Conservation (phyloP, 2,797 vertebrate genomes). For the Pelochelys cantorii region DNA sequence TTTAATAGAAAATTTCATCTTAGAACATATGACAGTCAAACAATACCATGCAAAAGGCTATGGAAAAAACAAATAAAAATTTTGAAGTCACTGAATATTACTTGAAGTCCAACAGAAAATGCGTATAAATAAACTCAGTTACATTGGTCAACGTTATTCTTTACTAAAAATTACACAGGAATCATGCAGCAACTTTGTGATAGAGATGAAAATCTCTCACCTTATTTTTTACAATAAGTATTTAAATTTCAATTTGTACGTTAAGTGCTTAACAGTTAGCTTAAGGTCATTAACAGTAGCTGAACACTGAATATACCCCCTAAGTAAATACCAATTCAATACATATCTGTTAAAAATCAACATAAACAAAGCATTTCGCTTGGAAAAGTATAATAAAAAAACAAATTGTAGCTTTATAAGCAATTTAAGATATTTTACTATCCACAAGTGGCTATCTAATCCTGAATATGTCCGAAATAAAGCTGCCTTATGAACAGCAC, state of each 20-base stretch:
- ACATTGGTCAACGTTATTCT: conserved; percentile 1
- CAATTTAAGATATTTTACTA: not conserved
- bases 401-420: not conserved
- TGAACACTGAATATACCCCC: not conserved
- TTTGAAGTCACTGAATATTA: accelerated
- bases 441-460: not conserved
- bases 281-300: not conserved
- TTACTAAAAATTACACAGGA: conserved; percentile 16
- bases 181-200: not conserved
- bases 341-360: not conserved
- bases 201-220: not conserved
- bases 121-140: not conserved
- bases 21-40: conserved; percentile 12
- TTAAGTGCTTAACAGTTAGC: not conserved
- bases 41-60: not conserved
- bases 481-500: not conserved
- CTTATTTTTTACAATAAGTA: conserved; percentile 6
- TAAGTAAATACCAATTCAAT: not conserved
- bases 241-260: conserved; percentile 22
- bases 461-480: not conserved
- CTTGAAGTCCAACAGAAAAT: conserved; percentile 1
- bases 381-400: conserved; percentile 2
- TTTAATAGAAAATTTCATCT: conserved; percentile 50
- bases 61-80: not conserved
- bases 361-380: not conserved